Base-by-base conservation (phyloP, 2,797 vertebrate species). In the Hippopotamyrus pictus region DNA sequence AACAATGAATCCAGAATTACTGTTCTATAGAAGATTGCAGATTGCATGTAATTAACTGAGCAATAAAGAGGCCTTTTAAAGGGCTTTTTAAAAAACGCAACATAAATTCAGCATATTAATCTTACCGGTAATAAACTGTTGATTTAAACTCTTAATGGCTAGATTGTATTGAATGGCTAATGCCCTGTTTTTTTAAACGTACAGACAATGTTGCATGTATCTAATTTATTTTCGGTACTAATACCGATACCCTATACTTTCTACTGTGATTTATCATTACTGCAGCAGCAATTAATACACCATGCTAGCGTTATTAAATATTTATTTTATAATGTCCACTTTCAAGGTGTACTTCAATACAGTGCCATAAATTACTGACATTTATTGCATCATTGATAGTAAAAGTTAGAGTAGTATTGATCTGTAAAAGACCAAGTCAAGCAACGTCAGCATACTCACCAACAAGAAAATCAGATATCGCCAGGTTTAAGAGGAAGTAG, bases 401-500 rank as follows among this genome's bases (percentile, higher is more conserved):
- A 46, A 82, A 82, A 82, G 76, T 82, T 82, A 46, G 76, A 82
- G 76, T 46, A 82, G 76, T 46, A 82, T 82, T 46, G 76, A 82
- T 82, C 41, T 46, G 76, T 82, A 22, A 76, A 76, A 76, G 7
- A 82, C 7, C 2, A 33, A 46, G 41, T 82, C 41, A 46, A 44
- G 37, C 76, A 82, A 46, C 41, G 37, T 8, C 76, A 82, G 41
- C 41, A 41, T 85, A 90, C 95, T 96, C 94, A 97, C 97, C 97
- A 8, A 98, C 96, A 19, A 97, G 96, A 92, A 98, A 98, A 94
- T 98, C 97, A 57, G 97, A 97, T 92, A 98, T 95, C 3, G 97
- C 97, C 94, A 98, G 95, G 92, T 98, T 99, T 54, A 98, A 93
- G 87, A 98, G 97, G 94, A 96, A 98, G 88, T 97, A 98, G 93